Conservation (phyloP, 2,113 vertebrate genomes). For the Triplophysa tibetana region DNA sequence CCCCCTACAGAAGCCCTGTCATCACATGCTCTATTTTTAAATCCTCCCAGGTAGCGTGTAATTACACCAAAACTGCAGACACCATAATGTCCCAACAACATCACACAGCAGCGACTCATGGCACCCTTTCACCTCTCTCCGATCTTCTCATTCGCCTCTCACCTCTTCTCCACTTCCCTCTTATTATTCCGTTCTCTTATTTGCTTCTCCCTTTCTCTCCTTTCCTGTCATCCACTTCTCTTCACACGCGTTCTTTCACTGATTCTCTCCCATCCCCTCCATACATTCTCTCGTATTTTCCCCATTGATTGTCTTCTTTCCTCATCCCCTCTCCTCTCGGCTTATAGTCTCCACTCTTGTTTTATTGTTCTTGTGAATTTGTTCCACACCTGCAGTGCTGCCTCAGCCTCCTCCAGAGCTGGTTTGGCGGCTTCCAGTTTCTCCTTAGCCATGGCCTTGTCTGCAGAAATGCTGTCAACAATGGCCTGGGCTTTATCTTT, state of each 20-base stretch:
- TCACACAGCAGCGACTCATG: not conserved
- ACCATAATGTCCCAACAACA: conserved; percentile 20
- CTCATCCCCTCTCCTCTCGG: not conserved
- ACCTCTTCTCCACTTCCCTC: too few relatives aligned
- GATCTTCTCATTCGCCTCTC: not conserved
- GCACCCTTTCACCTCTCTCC: not conserved
- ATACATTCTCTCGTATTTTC: not conserved
- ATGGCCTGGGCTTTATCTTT: conserved; percentile 95
- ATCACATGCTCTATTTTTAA: conserved; percentile 58
- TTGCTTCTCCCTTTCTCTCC: not conserved
- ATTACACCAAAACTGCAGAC: conserved; percentile 50
- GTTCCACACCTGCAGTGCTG: conserved; percentile 81
- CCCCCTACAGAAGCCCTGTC: conserved; percentile 41
- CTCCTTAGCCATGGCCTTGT: conserved; percentile 89
- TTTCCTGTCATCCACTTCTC: not conserved
- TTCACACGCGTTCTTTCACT: not conserved
- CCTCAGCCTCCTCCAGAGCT: conserved; percentile 90
- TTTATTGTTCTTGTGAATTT: not conserved
- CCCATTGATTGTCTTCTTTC: not conserved
- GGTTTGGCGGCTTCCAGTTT: conserved; percentile 89
- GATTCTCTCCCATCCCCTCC: not conserved
- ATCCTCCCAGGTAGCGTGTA: conserved; percentile 45
- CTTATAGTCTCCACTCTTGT: not conserved
- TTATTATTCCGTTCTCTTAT: not conserved
- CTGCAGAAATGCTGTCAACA: conserved; percentile 88